Evolutionary conservation across 2,888 invertebrate species (phyloP).

Genomic region (Teleogryllus oceanicus): DNA sequence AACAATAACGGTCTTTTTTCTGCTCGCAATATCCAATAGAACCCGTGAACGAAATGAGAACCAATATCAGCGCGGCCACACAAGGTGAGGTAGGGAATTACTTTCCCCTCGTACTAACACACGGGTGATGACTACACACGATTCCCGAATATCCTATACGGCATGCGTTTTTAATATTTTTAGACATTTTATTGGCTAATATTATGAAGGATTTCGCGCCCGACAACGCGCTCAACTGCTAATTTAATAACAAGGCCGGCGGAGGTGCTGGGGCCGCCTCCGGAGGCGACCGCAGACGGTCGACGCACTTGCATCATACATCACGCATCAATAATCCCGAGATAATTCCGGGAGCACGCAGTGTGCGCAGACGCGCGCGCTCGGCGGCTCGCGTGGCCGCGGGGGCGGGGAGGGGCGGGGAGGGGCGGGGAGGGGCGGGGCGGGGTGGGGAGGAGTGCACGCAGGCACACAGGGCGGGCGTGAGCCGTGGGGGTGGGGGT

Average conservation of each 20-base stretch:
- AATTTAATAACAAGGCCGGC: background rate
- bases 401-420: too few species aligned
- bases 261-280: background rate
- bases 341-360: background rate
- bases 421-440: background rate
- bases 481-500: background rate
- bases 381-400: too few species aligned
- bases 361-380: too few species aligned
- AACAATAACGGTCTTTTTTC: background rate
- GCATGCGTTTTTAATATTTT: conserved; percentile 18
- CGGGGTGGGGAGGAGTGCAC: background rate
- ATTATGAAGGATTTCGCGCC: conserved; percentile 3
- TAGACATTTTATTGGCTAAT: conserved; percentile 11
- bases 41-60: conserved; percentile 9
- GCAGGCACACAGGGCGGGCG: background rate
- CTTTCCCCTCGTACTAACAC: conserved; percentile 3
- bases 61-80: conserved; percentile 3
- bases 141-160: conserved; percentile 3
- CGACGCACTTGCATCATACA: conserved; percentile 18
- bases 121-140: conserved; percentile 2
- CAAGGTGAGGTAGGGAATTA: background rate
- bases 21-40: conserved; percentile 11
- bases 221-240: background rate
- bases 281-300: background rate
- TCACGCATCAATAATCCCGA: conserved; percentile 11